Conservation (phyloP, 2,888 invertebrate species). For the Seira ritae region DNA sequence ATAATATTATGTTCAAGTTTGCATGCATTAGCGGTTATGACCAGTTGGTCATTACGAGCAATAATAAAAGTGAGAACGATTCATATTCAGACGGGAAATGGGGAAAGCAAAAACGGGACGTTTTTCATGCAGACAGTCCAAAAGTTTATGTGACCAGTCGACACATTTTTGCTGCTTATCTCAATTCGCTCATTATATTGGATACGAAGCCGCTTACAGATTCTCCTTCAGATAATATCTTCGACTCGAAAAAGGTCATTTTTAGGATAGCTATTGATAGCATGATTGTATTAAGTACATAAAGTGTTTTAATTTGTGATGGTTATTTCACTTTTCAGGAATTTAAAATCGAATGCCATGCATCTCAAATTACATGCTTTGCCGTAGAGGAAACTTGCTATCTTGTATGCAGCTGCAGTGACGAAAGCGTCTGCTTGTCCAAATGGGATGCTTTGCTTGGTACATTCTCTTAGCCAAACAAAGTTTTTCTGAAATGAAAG, state of each 20-base stretch:
- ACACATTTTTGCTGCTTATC: constrained; percentile 46
- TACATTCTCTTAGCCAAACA: no score
- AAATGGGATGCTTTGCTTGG: constrained; percentile 65
- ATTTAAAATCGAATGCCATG: constrained; percentile 36
- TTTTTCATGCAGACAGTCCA: constrained; percentile 34
- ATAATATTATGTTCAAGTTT: constrained; percentile 50
- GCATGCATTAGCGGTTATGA: constrained; percentile 40
- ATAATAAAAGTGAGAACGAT: not conserved
- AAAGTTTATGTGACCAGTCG: constrained; percentile 41
- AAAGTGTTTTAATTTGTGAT: no score
- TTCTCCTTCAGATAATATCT: not conserved
- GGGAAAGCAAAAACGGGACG: constrained; percentile 37
- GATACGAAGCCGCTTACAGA: constrained; percentile 46
- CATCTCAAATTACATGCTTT: constrained; percentile 55
- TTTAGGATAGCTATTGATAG: no score
- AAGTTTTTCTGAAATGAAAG: no score
- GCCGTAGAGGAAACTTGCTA: constrained; percentile 43
- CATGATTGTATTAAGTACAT: no score
- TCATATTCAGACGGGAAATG: constrained; percentile 34
- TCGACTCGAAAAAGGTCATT: no score
- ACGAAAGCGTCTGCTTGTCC: constrained; percentile 63
- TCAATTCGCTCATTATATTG: constrained; percentile 37
- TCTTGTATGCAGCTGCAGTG: constrained; percentile 66
- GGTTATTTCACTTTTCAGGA: constrained; percentile 35
- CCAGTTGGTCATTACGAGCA: constrained; percentile 30